Conservation (phyloP, 2,888 invertebrate species). For the Xestia rhomboidea region DNA sequence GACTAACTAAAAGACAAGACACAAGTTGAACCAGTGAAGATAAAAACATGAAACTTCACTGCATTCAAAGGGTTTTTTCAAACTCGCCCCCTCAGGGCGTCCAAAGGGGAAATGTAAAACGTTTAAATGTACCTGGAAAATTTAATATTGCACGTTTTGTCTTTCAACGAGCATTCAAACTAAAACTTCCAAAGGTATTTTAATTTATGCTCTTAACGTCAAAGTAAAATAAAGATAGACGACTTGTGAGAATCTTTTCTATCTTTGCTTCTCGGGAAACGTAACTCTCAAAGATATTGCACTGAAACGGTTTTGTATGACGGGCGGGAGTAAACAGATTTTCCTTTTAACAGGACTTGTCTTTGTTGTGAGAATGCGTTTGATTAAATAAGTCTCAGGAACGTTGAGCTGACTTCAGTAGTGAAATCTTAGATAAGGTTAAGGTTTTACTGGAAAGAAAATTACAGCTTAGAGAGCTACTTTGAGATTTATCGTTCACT, state of each 20-base stretch:
- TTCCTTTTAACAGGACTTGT: not conserved
- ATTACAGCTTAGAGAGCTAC: no score
- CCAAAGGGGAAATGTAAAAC: not conserved
- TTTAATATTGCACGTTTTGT: not conserved
- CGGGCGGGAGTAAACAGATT: constrained; percentile 1
- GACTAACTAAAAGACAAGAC: no score
- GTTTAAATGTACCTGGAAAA: not conserved
- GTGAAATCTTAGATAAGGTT: not conserved
- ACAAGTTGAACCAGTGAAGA: not conserved
- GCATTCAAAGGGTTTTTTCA: not conserved
- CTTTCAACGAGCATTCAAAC: not conserved
- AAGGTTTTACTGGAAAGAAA: not conserved
- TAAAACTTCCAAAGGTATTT: constrained; percentile 6
- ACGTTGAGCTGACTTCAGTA: not conserved
- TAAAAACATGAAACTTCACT: not conserved
- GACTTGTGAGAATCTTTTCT: constrained; percentile 1
- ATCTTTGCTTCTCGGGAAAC: constrained; percentile 3
- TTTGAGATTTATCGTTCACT: not conserved
- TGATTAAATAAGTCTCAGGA: not conserved
- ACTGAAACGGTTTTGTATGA: constrained; percentile 24
- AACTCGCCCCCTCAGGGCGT: not conserved
- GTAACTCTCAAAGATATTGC: constrained; percentile 47
- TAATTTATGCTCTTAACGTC: not conserved
- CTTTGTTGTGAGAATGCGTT: constrained; percentile 22
- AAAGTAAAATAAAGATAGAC: not conserved